phyloP scores from a whole-genome alignment of 2,113 vertebrate genomes.

The Cyanoramphus novaezelandiae region DNA sequence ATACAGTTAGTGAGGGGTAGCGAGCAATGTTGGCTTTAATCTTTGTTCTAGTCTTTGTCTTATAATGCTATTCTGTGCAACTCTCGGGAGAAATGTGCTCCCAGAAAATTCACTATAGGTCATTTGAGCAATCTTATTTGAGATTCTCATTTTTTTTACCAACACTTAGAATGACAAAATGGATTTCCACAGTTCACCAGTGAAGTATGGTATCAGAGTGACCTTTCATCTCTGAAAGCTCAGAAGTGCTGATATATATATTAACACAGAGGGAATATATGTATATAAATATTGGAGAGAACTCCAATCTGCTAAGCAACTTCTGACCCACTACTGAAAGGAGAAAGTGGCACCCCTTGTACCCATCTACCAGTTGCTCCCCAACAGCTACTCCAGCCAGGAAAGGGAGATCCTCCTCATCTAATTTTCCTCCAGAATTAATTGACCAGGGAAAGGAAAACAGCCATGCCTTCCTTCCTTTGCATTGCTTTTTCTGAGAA shows the following conservation, averaged over 20 bases:
- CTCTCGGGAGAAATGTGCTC: neutral
- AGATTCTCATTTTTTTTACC: neutral
- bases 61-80: neutral
- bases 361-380: neutral
- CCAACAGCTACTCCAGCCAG: neutral
- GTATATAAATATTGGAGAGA: neutral
- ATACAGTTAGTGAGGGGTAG: neutral
- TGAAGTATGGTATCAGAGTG: neutral
- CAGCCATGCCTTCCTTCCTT: neutral
- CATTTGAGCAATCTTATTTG: neutral
- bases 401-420: neutral
- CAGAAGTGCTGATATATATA: neutral
- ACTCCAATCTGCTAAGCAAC: neutral
- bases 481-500: neutral
- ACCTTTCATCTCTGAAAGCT: neutral
- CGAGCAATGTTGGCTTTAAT: neutral
- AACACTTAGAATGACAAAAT: neutral
- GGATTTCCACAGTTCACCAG: neutral
- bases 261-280: neutral
- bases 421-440: neutral
- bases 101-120: neutral
- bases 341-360: neutral
- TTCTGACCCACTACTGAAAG: neutral
- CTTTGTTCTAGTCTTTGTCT: neutral
- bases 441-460: neutral